Conservation (phyloP, 2,113 vertebrate genomes). For the Empidonax traillii region DNA sequence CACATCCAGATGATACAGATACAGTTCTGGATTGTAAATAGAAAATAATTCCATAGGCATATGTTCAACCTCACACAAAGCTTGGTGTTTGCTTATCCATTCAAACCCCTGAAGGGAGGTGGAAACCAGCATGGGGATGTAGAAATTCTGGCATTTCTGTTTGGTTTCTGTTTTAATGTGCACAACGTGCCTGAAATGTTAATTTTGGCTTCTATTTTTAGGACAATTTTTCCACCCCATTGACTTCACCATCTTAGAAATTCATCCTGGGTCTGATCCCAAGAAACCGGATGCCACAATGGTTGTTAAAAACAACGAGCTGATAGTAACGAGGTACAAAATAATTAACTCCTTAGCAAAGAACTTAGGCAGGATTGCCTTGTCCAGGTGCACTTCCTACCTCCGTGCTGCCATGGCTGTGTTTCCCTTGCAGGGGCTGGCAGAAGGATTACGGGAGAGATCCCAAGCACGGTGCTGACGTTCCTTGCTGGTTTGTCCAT, state of each 20-base stretch:
- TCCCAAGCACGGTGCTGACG: conserved; percentile 62
- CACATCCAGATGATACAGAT: neutral
- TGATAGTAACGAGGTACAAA: conserved; percentile 90
- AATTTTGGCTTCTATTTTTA: conserved; percentile 55
- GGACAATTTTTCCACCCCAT: conserved; percentile 92
- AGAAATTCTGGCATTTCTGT: neutral
- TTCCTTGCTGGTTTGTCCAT: conserved; percentile 93
- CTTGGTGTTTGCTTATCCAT: neutral
- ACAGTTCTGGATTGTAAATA: neutral
- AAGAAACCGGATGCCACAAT: conserved; percentile 92
- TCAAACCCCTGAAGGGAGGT: neutral
- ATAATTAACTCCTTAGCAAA: neutral
- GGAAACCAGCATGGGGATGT: neutral
- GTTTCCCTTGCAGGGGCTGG: conserved; percentile 81
- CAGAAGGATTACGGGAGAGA: conserved; percentile 88
- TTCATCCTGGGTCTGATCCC: conserved; percentile 81
- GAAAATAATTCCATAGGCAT: neutral
- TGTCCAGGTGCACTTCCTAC: neutral
- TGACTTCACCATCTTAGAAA: conserved; percentile 82
- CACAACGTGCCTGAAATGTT: neutral
- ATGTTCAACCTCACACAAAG: neutral
- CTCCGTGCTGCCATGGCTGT: neutral
- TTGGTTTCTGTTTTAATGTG: neutral
- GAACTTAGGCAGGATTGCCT: neutral
- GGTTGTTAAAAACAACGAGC: conserved; percentile 84